These are phyloP conservation scores for Baccha elongata DNA, from an alignment of 2,888 invertebrate species.

Conservation along the genomic window DNA sequence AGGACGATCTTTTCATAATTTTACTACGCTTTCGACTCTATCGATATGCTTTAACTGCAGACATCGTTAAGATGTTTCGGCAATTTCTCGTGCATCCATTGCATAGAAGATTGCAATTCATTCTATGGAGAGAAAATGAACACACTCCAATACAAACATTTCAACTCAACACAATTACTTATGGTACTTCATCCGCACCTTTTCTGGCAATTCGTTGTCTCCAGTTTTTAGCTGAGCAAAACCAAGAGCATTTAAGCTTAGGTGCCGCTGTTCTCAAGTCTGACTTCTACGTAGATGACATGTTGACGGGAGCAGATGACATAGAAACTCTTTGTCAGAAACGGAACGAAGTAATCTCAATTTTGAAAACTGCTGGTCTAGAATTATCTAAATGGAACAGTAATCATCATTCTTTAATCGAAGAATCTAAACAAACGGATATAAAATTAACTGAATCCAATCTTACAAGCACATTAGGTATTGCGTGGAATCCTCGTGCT, in stretches of 20 bases:
- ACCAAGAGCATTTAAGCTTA: not conserved
- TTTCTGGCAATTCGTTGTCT: no score
- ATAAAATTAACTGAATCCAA: conserved; percentile 5
- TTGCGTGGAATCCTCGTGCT: conserved; percentile 6
- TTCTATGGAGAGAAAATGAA: no score
- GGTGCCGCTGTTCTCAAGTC: not conserved
- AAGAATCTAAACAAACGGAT: not conserved
- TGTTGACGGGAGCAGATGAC: conserved; percentile 33
- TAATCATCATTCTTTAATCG: no score
- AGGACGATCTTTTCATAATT: conserved; percentile 42
- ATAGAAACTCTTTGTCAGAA: conserved; percentile 25
- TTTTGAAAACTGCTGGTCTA: conserved; percentile 2
- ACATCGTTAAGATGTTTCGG: conserved; percentile 62
- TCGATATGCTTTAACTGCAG: conserved; percentile 28
- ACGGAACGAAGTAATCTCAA: conserved; percentile 31
- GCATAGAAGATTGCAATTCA: no score
- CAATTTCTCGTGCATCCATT: conserved; percentile 30
- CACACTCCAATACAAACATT: no score
- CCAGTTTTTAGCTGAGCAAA: no score
- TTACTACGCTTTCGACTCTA: conserved; percentile 59
- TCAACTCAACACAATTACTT: no score
- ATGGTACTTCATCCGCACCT: conserved; percentile 56
- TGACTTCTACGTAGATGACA: no score
- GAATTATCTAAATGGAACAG: no score
- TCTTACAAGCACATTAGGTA: conserved; percentile 29